Base-by-base conservation (phyloP, 2,888 invertebrate species). In the Drosophila maculinotata region DNA sequence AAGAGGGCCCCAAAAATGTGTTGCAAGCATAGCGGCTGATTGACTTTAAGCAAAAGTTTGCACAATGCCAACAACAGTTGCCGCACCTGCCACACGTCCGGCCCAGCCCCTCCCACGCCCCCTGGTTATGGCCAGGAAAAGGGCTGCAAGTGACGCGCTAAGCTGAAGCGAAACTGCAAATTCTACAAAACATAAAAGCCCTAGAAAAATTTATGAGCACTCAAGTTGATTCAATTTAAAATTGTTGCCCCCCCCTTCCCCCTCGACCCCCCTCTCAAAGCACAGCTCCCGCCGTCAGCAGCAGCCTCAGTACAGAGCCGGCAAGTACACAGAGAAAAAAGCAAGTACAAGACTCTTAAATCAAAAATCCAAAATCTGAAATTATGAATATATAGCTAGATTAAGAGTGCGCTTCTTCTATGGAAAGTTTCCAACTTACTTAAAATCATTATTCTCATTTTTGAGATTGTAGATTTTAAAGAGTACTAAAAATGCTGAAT, bases 221-320 rank as follows among this genome's bases (percentile, higher is more conserved):
- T 83, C 76, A 78, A 84, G 60, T 78, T 87, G 85, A 84, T 78
- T 83, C 82, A 83, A 87, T 87, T 83, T 84, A 76, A 74, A 70
- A 74, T 71, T 66, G 63, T 66, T 49, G 28, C 33, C 15, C 7
- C 9, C 14, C n/a, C n/a, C n/a, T n/a, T 5, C 20, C 9, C 10
- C 26, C 10, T 23, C 30, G 15, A n/a, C 9, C 31, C 9, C 15
- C 10, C 28, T 10, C 56, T 39, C 38, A 26, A 23, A 20, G 20
- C 20, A 2, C 20, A 20, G 20, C 20, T 20, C 30, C 48, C 30
- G 35, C 25, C 30, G 35, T 33, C 30, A 66, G 12, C 25, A 41
- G 26, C 45, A 54, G 44, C 25, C 48, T 15, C 25, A 28, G n/a
- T n/a, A n/a, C n/a, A n/a, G n/a, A n/a, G n/a, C n/a, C n/a, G n/a